These are phyloP conservation scores for Nesospiza acunhae DNA, from an alignment of 2,113 vertebrate genomes.

Conservation along the genomic window DNA sequence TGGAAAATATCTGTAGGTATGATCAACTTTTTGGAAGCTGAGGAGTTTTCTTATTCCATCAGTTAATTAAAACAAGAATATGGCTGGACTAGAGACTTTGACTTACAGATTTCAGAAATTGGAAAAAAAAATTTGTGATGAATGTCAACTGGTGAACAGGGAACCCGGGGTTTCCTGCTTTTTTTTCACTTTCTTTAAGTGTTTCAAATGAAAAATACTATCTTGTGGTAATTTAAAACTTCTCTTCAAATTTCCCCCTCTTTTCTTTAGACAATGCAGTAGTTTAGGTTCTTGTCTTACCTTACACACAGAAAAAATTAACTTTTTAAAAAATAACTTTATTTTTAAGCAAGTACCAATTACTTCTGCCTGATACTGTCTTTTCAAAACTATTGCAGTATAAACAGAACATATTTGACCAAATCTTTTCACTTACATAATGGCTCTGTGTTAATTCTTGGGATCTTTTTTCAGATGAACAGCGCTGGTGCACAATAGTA, in stretches of 20 bases:
- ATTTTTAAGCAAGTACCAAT: not conserved
- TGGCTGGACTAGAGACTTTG: not conserved
- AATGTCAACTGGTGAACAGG: not conserved
- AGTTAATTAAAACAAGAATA: not conserved
- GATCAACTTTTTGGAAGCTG: not conserved
- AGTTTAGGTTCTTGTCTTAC: not conserved
- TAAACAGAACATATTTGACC: not conserved
- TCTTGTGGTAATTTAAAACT: not conserved
- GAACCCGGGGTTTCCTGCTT: not conserved
- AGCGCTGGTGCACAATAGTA: accelerated
- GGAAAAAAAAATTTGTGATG: not conserved
- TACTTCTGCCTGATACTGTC: not conserved
- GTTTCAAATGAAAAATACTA: not conserved
- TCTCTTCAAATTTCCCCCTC: accelerated
- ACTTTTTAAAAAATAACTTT: not conserved
- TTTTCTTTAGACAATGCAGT: accelerated
- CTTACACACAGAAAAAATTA: not conserved
- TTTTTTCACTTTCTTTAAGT: not conserved
- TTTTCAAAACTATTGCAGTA: not conserved
- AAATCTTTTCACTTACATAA: not conserved
- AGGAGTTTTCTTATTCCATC: not conserved
- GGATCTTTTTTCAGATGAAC: not conserved
- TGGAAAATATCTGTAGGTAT: not conserved
- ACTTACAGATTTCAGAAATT: not conserved
- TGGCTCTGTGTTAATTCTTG: not conserved